Conservation (phyloP, 2,113 vertebrate genomes). For the Festucalex cinctus region DNA sequence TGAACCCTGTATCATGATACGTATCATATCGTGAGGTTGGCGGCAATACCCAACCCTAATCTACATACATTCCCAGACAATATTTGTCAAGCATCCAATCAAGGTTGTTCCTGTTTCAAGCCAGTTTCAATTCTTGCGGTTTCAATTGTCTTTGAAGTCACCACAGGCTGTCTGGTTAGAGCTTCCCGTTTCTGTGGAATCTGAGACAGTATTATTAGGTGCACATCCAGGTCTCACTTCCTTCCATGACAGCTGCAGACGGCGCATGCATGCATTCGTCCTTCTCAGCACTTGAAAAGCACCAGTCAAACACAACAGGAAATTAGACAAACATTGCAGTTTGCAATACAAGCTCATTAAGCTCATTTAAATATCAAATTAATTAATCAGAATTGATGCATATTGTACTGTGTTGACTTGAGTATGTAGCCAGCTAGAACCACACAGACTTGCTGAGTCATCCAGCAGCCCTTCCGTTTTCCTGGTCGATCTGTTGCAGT, state of each 20-base stretch:
- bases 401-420: background rate
- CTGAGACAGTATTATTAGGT: conserved; percentile 26
- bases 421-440: background rate
- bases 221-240: conserved; percentile 65
- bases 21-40: no score
- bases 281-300: background rate
- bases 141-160: conserved; percentile 11
- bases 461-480: conserved; percentile 27
- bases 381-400: background rate
- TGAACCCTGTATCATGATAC: no score
- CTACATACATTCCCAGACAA: no score
- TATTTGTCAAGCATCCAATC: background rate
- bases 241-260: conserved; percentile 19
- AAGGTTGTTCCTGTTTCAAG: background rate
- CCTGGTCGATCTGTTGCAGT: conserved; percentile 26
- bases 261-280: background rate
- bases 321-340: background rate
- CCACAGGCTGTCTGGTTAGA: conserved; percentile 21
- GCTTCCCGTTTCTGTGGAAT: conserved; percentile 23
- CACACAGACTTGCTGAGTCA: conserved; percentile 37
- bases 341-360: background rate
- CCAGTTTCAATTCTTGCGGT: background rate
- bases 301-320: background rate
- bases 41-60: no score
- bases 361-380: no score